A percentile compares a stretch with the other conserved stretches of the same genome.
Conservation (phyloP, 2,797 vertebrate genomes). For the Apogon talboti region DNA sequence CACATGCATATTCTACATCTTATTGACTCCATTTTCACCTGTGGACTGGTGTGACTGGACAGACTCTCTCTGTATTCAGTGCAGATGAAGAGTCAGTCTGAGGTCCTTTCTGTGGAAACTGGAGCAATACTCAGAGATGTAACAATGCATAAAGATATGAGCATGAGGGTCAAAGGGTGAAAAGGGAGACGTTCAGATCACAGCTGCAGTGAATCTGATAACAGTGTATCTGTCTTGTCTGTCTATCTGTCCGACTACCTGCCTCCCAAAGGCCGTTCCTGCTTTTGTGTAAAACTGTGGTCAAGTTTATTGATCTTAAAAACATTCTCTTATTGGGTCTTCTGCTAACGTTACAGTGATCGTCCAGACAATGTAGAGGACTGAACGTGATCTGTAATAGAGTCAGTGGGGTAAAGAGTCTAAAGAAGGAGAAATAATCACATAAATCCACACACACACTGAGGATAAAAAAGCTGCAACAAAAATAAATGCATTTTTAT, state of each 20-base stretch:
- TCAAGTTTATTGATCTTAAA: slow-evolving; percentile 13
- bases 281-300: slow-evolving; percentile 37
- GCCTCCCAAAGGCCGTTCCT: slow-evolving; percentile 69
- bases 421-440: not conserved
- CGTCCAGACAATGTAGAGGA: not conserved
- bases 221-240: slow-evolving; percentile 59
- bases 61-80: slow-evolving; percentile 45
- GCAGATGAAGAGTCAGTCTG: slow-evolving; percentile 48
- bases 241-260: slow-evolving; percentile 57
- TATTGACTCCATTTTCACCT: slow-evolving; percentile 77
- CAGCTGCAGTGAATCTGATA: slow-evolving; percentile 76
- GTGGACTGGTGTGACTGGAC: slow-evolving; percentile 48
- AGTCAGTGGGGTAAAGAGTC: not conserved
- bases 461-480: too few species aligned
- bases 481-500: not conserved
- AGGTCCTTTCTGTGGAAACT: slow-evolving; percentile 67
- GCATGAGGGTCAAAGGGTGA: slow-evolving; percentile 69
- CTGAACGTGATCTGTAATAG: slow-evolving; percentile 10
- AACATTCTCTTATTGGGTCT: slow-evolving; percentile 36
- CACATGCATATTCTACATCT: slow-evolving; percentile 74
- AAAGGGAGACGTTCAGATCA: slow-evolving; percentile 72
- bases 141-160: slow-evolving; percentile 63
- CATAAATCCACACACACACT: not conserved
- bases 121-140: slow-evolving; percentile 72
- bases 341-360: slow-evolving; percentile 29